Evolutionary conservation across 2,888 invertebrate species (phyloP), one percentile per base, ranked within the genome.

Genomic region (Phortica okadai): DNA sequence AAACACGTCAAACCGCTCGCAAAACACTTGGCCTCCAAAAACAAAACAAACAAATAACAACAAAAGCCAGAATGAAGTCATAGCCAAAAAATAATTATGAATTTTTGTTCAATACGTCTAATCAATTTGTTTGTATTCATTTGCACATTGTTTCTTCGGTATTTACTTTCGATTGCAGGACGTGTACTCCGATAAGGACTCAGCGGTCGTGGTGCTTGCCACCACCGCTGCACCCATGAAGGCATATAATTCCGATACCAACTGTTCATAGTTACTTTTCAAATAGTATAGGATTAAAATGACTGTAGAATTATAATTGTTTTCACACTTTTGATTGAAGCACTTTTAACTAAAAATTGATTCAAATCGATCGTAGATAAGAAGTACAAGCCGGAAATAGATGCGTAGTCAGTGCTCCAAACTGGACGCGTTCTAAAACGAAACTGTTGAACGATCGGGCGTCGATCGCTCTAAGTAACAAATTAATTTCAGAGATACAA

Each of bases 171-270:
- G 77, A 82, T 79, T 41, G 80, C 81, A 33, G 89, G 89, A n/a
- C 90, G 86, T 42, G 82, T 85, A 64, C 79, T 86, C 44, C 88
- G 88, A 78, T 84, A 90, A 56, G 90, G 89, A 87, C 84, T 90
- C 42, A 89, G 74, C 8, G 82, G 85, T 16, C 82, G 83, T 1
- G 83, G 74, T 14, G 88, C 88, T 4, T 83, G 84, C 87, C 86
- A 88, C 88, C 87, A 91, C 72, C 91, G 87, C 76, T 90, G 88
- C 8, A 88, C 76, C 91, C 91, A 90, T 75, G 76, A 77, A 41
- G 90, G 90, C 14, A 91, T 79, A 78, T 90, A 90, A 62, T 80
- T 86, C 8, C 85, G 76, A 81, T 90, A 90, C 90, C 90, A 90
- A 77, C 84, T 80, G 75, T 79, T 76, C 90, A 89, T 88, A 33